Conservation (phyloP, 2,888 invertebrate species). For the Tenodera sinensis region DNA sequence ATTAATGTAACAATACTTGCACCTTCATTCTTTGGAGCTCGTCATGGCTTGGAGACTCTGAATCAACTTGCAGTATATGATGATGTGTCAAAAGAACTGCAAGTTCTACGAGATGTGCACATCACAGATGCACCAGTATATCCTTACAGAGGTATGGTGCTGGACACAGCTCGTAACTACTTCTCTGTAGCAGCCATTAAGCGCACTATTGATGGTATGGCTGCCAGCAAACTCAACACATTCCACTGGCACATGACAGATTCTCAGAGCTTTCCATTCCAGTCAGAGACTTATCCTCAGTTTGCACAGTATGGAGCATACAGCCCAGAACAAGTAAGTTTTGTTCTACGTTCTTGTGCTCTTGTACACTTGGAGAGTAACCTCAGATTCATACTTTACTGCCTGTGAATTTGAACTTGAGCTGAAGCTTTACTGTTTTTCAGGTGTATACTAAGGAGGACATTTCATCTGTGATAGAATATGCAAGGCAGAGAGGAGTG, state of each 20-base stretch:
- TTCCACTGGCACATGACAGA: slow-evolving; percentile 96
- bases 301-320: slow-evolving; percentile 76
- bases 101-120: slow-evolving; percentile 58
- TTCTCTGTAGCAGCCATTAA: slow-evolving; percentile 68
- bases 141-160: slow-evolving; percentile 79
- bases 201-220: slow-evolving; percentile 82
- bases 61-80: slow-evolving; percentile 54
- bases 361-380: not conserved
- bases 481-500: slow-evolving; percentile 71
- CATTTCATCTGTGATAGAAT: slow-evolving; percentile 67
- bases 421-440: not conserved
- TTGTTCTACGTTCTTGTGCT: not conserved
- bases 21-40: slow-evolving; percentile 61
- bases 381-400: too few relatives aligned
- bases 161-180: slow-evolving; percentile 82
- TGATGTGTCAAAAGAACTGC: slow-evolving; percentile 46
- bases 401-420: not conserved
- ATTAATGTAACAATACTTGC: slow-evolving; percentile 56
- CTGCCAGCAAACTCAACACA: slow-evolving; percentile 83
- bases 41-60: slow-evolving; percentile 66
- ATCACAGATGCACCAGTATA: slow-evolving; percentile 79
- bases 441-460: slow-evolving; percentile 68
- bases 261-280: slow-evolving; percentile 90
- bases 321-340: slow-evolving; percentile 57
- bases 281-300: slow-evolving; percentile 67